Base-by-base conservation (phyloP, 2,797 vertebrate species). In the Ptychobarbus kaznakovi region DNA sequence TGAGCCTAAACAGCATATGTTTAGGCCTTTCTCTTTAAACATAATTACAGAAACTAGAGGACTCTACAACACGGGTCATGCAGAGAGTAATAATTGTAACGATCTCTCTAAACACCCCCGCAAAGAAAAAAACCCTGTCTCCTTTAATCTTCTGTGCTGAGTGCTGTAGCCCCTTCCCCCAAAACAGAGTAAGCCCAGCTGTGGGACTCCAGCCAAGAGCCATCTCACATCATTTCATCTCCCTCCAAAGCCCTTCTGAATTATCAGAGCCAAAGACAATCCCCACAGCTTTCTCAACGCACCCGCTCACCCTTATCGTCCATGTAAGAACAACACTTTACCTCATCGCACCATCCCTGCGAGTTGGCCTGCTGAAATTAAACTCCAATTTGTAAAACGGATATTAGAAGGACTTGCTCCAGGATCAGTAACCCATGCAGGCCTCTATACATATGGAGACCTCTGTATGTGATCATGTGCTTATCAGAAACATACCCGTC, bases 41-140 rank as follows among this genome's bases (percentile, higher is more conserved):
- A 13, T 86, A 89, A 87, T 86, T 84, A 89, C 78, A 86, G 73
- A 86, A 72, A 69, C 80, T 38, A 83, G 56, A 83, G 28, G 53
- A 51, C 44, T 66, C 65, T 81, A 61, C 86, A 85, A 73, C 75
- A 56, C 4, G 4, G 69, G 66, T 87, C 75, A 28, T n/a, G n/a
- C 9, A 87, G 46, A 83, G 61, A 81, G 68, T 81, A 89, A 85
- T 85, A 81, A 89, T 75, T 46, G 58, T 80, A 44, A 82, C 65
- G 2, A 85, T 42, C 42, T 46, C 73, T 38, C 77, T 20, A 68
- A 73, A 82, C 25, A 10, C 72, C 76, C 56, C 65, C 63, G 13
- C 68, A 70, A 80, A 74, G 25, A 32, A 73, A 65, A 38, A 79
- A 66, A 40, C 73, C n/a, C 13, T 6, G 82, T 69, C 58, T 65